phyloP scores from a whole-genome alignment of 2,888 invertebrate species.

The Phyllotreta striolata region DNA sequence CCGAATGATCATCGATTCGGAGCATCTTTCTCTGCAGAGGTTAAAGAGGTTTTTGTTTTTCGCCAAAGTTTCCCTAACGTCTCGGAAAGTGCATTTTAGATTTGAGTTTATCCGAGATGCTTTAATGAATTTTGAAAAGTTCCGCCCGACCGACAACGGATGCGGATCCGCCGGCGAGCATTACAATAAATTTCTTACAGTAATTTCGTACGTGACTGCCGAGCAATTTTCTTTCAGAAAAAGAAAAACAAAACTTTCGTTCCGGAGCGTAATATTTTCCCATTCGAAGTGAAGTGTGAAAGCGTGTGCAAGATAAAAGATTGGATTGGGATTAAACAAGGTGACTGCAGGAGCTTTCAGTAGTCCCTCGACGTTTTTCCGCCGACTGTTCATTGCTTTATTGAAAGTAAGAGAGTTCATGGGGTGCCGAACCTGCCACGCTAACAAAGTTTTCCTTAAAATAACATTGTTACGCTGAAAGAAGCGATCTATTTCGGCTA shows the following conservation, averaged over 20 bases:
- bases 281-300: conserved; percentile 60
- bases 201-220: conserved; percentile 45
- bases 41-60: conserved; percentile 21
- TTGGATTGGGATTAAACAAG: conserved; percentile 63
- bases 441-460: conserved; percentile 9
- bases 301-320: conserved; percentile 62
- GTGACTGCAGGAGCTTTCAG: conserved; percentile 50
- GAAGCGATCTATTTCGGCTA: conserved; percentile 12
- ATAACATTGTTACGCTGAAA: conserved; percentile 12
- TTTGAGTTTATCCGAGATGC: conserved; percentile 29
- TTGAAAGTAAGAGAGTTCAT: conserved; percentile 43
- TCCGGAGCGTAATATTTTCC: conserved; percentile 57
- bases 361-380: conserved; percentile 50
- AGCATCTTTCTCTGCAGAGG: conserved; percentile 4
- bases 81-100: conserved; percentile 30
- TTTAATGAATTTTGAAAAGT: conserved; percentile 32
- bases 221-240: conserved; percentile 42
- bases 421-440: conserved; percentile 1
- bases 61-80: conserved; percentile 23
- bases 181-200: conserved; percentile 37
- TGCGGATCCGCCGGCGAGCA: conserved; percentile 17
- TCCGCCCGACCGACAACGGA: conserved; percentile 7
- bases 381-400: conserved; percentile 48
- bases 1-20: conserved; percentile 8
- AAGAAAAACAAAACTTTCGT: conserved; percentile 52